phyloP scores from a whole-genome alignment of 2,113 vertebrate genomes.

The Phylloscopus trochilus region DNA sequence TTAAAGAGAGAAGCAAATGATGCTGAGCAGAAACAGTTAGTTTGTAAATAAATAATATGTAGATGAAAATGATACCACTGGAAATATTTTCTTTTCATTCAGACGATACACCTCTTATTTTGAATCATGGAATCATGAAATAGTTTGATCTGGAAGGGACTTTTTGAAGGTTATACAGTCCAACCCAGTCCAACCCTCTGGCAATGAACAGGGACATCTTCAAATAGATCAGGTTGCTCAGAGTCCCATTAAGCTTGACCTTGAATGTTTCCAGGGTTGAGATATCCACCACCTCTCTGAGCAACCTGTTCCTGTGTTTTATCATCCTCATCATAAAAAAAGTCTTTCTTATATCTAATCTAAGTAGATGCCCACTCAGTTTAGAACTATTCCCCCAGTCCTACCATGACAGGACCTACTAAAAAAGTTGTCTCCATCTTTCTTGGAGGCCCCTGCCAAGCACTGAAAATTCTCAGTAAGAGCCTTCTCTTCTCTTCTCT shows the following conservation, averaged over 20 bases:
- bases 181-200: not conserved
- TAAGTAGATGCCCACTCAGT: not conserved
- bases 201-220: not conserved
- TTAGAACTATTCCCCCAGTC: not conserved
- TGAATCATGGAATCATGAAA: not conserved
- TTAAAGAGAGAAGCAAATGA: not conserved
- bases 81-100: not conserved
- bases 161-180: not conserved
- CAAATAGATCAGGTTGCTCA: too few species aligned
- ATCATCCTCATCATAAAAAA: not conserved
- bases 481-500: too few species aligned
- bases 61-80: not conserved
- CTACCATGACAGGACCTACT: not conserved
- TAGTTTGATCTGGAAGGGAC: not conserved
- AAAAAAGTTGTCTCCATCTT: not conserved
- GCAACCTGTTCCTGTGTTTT: not conserved
- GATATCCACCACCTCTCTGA: not conserved
- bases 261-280: not conserved
- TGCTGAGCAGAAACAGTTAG: not conserved
- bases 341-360: not conserved
- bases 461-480: not conserved
- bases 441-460: accelerated
- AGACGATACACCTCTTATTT: not conserved
- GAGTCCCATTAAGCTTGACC: not conserved
- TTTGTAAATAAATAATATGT: not conserved